These are phyloP conservation scores for Metaphire vulgaris DNA, from an alignment of 1,140 invertebrate species.

Conservation along the genomic window DNA sequence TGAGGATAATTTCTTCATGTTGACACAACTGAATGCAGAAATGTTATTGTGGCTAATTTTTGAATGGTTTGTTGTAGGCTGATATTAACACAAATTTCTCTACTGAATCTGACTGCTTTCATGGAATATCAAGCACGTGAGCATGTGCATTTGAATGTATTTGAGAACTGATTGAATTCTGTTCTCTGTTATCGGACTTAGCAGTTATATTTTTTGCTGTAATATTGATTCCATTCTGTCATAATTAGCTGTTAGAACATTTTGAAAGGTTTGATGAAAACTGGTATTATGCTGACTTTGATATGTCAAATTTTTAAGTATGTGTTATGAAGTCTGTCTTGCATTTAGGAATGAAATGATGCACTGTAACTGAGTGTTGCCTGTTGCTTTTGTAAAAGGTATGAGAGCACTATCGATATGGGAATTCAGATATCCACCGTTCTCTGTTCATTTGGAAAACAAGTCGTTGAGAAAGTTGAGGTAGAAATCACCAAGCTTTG, in stretches of 20 bases:
- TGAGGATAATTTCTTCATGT: neutral
- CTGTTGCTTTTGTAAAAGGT: slow-evolving; percentile 3
- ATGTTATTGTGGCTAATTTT: neutral
- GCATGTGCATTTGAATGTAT: neutral
- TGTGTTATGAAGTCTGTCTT: too few relatives aligned
- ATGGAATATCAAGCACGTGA: slow-evolving; percentile 3
- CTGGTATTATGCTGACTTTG: too few relatives aligned
- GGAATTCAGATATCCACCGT: slow-evolving; percentile 67
- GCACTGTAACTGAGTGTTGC: too few relatives aligned
- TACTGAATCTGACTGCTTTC: neutral
- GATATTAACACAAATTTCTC: slow-evolving; percentile 5
- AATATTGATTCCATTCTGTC: too few relatives aligned
- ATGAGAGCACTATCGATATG: slow-evolving; percentile 3
- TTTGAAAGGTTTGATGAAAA: too few relatives aligned
- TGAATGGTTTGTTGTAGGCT: neutral
- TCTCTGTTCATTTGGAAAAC: slow-evolving; percentile 95
- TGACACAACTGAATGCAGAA: neutral
- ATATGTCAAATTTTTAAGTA: too few relatives aligned
- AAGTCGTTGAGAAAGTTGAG: slow-evolving; percentile 96
- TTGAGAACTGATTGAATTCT: too few relatives aligned
- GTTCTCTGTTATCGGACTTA: too few relatives aligned
- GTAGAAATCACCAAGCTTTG: slow-evolving; percentile 41
- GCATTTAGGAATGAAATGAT: too few relatives aligned
- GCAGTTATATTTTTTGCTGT: too few relatives aligned
- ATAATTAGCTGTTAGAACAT: too few relatives aligned